Conservation (phyloP, 2,797 vertebrate genomes). For the Acanthurus tractus region DNA sequence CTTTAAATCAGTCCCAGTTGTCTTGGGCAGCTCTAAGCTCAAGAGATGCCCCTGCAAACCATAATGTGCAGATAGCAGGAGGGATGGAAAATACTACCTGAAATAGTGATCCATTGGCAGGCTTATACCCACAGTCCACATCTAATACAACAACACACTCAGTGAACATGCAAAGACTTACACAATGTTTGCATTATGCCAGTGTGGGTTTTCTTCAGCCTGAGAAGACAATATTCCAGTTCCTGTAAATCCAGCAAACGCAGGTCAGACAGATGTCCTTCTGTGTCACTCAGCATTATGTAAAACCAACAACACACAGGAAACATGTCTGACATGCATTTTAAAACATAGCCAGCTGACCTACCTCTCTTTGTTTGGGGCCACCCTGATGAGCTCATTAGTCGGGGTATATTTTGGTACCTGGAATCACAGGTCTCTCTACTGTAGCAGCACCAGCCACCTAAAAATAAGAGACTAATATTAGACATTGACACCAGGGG, state of each 20-base stretch:
- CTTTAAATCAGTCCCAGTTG: too few species aligned
- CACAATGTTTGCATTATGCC: constrained; percentile 90
- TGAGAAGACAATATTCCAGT: constrained; percentile 88
- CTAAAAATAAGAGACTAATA: constrained; percentile 84
- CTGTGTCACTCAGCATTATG: background rate
- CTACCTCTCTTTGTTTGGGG: constrained; percentile 86
- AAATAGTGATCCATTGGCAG: too few species aligned
- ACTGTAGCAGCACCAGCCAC: constrained; percentile 89
- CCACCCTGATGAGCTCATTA: constrained; percentile 89
- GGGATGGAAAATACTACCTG: too few species aligned
- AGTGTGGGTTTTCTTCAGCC: constrained; percentile 88
- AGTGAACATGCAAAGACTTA: constrained; percentile 73
- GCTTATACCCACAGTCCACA: too few species aligned
- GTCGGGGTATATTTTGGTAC: constrained; percentile 88
- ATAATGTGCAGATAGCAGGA: too few species aligned
- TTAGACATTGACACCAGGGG: constrained; percentile 66
- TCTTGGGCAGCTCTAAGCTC: too few species aligned
- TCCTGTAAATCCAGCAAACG: constrained; percentile 76
- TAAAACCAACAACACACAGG: constrained; percentile 5
- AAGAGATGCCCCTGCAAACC: too few species aligned
- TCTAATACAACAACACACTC: background rate
- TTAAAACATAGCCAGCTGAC: constrained; percentile 40
- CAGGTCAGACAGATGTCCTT: constrained; percentile 26
- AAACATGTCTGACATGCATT: constrained; percentile 29
- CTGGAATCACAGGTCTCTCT: constrained; percentile 89